Evolutionary conservation across 2,797 vertebrate genomes (phyloP), one percentile per base, ranked within the genome.

Genomic region (Holocentrus rufus): DNA sequence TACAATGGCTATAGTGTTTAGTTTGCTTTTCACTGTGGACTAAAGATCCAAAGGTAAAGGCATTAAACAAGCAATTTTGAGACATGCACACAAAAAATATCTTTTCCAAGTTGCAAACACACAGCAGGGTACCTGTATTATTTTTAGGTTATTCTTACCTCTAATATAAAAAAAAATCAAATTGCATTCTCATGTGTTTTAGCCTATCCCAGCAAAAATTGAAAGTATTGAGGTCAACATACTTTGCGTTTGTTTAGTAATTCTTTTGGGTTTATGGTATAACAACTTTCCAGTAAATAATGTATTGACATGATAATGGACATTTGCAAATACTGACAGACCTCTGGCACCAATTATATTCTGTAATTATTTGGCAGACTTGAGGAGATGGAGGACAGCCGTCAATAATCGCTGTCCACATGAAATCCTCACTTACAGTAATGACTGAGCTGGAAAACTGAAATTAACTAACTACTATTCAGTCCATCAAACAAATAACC

Each of bases 301-400:
- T 69, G 63, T 61, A 63, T 64, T 47, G 69, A 69, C 63, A 52
- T 82, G 75, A 67, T 69, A 66, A 55, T 31, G 76, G 58, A 46
- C 64, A 70, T 31, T 74, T 70, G 72, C 60, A 72, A 80, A 73
- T 79, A 89, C 82, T 74, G 80, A 81, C 13, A 69, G 81, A 76
- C 65, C 60, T 74, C 71, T 84, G 79, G 73, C 77, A 79, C 79
- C 81, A 84, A 80, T 86, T 84, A 89, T 63, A 69, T 64, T 65
- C 54, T 72, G 65, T 74, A 74, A 87, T 89, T 81, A 83, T 53
- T 74, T 71, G 71, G 69, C 46, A 55, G 60, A 84, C 60, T 71
- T 25, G 9, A 59, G 66, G 67, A 69, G 70, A 79, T 72, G 67
- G 65, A 59, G 60, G 63, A 66, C 34, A 53, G 20, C 49, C 39